Percentiles rank a stretch among this genome's conserved stretches.
These are phyloP conservation scores for Toxostoma redivivum DNA, from an alignment of 2,113 vertebrate species.

Conservation along the genomic window DNA sequence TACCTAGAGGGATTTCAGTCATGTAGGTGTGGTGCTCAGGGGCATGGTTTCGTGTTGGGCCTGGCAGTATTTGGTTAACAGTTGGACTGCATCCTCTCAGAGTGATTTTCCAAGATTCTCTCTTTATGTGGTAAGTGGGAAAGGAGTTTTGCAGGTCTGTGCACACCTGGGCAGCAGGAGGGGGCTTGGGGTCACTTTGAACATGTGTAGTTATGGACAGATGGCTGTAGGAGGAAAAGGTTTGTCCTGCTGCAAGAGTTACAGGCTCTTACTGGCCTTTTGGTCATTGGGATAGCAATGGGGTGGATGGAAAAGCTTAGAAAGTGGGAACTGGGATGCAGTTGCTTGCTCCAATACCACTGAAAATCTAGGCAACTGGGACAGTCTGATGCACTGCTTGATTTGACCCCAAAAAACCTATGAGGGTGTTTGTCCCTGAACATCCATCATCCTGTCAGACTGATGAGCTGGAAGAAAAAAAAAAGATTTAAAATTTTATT, in stretches of 20 bases:
- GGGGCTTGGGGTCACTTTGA: not conserved
- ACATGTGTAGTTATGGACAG: not conserved
- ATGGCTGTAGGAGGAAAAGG: not conserved
- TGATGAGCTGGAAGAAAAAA: not conserved
- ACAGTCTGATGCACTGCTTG: not conserved
- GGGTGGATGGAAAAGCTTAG: not conserved
- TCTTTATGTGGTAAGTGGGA: not conserved
- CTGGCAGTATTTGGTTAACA: not conserved
- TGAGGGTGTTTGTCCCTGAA: not conserved
- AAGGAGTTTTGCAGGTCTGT: not conserved
- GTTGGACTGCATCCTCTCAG: not conserved
- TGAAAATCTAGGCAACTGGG: accelerated
- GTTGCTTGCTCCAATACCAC: accelerated
- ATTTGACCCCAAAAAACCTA: not conserved
- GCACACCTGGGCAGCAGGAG: not conserved
- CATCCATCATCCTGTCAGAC: not conserved
- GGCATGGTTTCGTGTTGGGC: not conserved
- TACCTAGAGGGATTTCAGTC: not conserved
- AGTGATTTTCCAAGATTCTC: not conserved
- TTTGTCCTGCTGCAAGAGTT: not conserved
- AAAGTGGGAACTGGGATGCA: not conserved
- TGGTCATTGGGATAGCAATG: accelerated
- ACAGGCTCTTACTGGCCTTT: not conserved
- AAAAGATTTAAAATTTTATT: not conserved
- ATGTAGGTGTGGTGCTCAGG: not conserved